Conservation (phyloP, 53 echinoderm and acorn worm species). For the Zoroaster sp. region DNA sequence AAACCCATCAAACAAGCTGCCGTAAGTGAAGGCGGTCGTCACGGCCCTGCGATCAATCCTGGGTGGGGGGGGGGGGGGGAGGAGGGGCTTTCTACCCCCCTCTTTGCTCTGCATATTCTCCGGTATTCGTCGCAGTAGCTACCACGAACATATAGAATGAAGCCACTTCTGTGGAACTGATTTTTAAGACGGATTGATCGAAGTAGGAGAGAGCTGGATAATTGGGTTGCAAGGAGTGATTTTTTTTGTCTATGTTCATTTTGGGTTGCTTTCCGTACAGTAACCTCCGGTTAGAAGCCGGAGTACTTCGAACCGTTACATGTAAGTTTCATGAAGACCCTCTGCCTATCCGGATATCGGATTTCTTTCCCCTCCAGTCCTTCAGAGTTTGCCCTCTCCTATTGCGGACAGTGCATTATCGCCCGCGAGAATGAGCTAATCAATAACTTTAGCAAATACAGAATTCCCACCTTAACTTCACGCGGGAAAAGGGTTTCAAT, state of each 20-base stretch:
- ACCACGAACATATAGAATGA: background rate
- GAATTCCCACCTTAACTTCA: slow-evolving; percentile 21
- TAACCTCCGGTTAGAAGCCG: background rate
- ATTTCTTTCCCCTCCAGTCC: slow-evolving; percentile 17
- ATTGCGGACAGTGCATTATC: slow-evolving; percentile 45
- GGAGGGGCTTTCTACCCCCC: background rate
- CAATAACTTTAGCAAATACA: slow-evolving; percentile 45
- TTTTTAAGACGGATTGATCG: slow-evolving; percentile 21
- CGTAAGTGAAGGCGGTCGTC: slow-evolving; percentile 3
- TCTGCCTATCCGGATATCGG: slow-evolving; percentile 22
- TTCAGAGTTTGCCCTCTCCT: background rate
- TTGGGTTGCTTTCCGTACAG: background rate
- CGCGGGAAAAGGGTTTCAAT: slow-evolving; percentile 42
- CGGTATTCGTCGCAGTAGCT: background rate
- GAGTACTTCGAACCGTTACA: slow-evolving; percentile 14
- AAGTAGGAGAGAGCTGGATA: background rate
- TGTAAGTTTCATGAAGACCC: slow-evolving; percentile 41
- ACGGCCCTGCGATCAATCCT: background rate
- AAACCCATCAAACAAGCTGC: slow-evolving; percentile 41
- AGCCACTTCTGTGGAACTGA: slow-evolving; percentile 15
- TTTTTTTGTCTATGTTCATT: background rate
- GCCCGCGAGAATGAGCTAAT: slow-evolving; percentile 28
- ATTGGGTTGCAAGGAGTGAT: slow-evolving; percentile 9
- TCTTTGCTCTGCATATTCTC: background rate
- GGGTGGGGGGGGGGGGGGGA: background rate